Percentiles rank a stretch among this genome's conserved stretches.
These are phyloP conservation scores for Chironomus tentans DNA, from an alignment of 2,888 invertebrate genomes.

Conservation along the genomic window DNA sequence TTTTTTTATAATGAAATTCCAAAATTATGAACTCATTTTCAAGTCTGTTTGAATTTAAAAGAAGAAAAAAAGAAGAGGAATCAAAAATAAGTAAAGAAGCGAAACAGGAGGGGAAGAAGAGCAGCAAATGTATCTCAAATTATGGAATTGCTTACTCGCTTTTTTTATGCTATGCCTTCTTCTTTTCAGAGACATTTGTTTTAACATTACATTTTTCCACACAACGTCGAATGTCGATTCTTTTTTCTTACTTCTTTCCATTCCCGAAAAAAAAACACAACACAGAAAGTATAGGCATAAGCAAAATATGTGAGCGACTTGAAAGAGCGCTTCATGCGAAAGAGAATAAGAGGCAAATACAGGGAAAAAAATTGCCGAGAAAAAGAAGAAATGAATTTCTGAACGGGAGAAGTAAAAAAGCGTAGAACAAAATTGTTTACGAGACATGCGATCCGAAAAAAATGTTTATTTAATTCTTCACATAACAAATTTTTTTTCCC, in stretches of 20 bases:
- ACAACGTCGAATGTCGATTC: not conserved
- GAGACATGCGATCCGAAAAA: conserved; percentile 22
- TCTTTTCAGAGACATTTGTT: not conserved
- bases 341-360: not conserved
- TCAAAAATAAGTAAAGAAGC: too few species aligned
- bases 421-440: conserved; percentile 15
- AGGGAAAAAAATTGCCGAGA: not conserved
- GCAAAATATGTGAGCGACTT: not conserved
- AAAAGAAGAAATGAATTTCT: not conserved
- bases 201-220: not conserved
- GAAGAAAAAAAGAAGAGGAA: not conserved
- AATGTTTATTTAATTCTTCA: conserved; percentile 20
- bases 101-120: too few species aligned
- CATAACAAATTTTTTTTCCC: not conserved
- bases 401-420: not conserved
- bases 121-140: not conserved
- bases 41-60: not conserved
- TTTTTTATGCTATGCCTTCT: not conserved
- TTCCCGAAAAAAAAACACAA: not conserved
- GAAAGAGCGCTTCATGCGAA: not conserved
- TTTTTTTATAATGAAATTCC: not conserved
- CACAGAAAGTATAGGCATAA: not conserved
- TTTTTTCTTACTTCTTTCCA: not conserved
- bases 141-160: not conserved
- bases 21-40: not conserved